phyloP scores from a whole-genome alignment of 2,113 vertebrate species.

The Loxodonta africana region DNA sequence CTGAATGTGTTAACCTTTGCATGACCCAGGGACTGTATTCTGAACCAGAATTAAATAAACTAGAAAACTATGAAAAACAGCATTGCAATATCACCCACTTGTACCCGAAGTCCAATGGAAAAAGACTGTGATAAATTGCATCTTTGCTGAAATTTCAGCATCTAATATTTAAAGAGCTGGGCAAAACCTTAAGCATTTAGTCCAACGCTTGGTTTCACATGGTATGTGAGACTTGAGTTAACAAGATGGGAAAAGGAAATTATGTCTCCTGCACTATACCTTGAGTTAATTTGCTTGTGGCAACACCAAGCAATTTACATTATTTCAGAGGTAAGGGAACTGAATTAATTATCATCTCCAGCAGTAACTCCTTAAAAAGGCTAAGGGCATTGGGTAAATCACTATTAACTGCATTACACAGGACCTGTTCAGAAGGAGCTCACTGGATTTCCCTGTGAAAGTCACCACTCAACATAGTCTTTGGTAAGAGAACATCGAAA shows the following conservation, averaged over 20 bases:
- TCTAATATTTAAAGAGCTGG: neutral
- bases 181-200: neutral
- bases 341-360: neutral
- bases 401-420: neutral
- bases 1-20: too few species aligned
- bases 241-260: neutral
- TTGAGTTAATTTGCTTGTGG: neutral
- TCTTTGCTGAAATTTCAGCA: neutral
- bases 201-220: neutral
- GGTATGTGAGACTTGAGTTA: neutral
- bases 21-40: too few species aligned
- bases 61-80: neutral
- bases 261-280: neutral
- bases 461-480: neutral
- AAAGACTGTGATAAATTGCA: neutral
- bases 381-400: neutral
- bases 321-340: neutral
- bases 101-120: neutral
- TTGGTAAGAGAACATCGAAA: neutral
- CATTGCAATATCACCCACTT: neutral
- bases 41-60: neutral
- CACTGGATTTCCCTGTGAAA: neutral
- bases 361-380: neutral
- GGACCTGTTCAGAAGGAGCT: neutral
- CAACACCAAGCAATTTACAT: neutral